These are phyloP conservation scores for Popillia japonica DNA, from an alignment of 1,140 invertebrate species.

Conservation along the genomic window DNA sequence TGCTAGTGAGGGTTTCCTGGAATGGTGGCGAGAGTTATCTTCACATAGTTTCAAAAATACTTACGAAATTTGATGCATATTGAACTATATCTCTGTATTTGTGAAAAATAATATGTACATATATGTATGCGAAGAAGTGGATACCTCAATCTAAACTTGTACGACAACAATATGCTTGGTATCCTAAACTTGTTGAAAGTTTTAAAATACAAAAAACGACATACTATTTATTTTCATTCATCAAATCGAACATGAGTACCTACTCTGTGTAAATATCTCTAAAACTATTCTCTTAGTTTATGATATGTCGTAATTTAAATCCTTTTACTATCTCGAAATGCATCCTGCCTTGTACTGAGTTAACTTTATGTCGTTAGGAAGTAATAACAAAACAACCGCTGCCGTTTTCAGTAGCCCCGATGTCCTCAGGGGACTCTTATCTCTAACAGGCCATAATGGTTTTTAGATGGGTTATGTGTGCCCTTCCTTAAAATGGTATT, in stretches of 20 bases:
- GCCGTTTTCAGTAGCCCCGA: background rate
- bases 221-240: background rate
- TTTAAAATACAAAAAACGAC: background rate
- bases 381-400: background rate
- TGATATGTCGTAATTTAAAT: background rate
- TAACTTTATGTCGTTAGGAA: slow-evolving; percentile 10
- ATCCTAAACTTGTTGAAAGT: background rate
- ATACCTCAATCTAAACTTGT: too few relatives aligned
- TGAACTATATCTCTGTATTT: too few relatives aligned
- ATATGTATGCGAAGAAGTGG: too few relatives aligned
- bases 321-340: slow-evolving; percentile 3
- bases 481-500: background rate
- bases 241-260: background rate
- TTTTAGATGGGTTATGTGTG: background rate
- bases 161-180: background rate
- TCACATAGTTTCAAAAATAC: too few relatives aligned
- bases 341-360: background rate
- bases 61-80: too few relatives aligned
- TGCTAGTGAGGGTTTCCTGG: too few relatives aligned
- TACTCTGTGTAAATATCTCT: background rate
- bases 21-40: too few relatives aligned
- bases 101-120: too few relatives aligned
- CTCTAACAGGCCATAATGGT: background rate
- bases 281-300: background rate
- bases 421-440: background rate